These are phyloP conservation scores for Pelodiscus sinensis DNA, from an alignment of 2,113 vertebrate genomes.

Conservation along the genomic window DNA sequence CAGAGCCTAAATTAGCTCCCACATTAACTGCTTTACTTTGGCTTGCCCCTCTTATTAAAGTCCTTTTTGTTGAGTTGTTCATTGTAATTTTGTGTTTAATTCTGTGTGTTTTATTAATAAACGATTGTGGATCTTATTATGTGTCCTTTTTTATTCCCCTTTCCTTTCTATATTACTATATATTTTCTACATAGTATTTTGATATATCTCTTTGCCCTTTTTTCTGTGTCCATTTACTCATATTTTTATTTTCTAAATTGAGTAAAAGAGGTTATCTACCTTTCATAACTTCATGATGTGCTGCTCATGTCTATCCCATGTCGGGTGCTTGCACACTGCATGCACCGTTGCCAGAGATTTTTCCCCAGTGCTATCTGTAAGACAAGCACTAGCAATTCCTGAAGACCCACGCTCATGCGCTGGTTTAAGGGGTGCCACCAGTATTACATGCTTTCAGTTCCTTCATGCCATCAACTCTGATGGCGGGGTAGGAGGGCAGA, in stretches of 20 bases:
- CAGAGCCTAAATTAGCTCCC: constrained; percentile 20
- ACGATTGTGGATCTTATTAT: not conserved
- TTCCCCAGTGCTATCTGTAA: too few relatives aligned
- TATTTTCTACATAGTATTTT: not conserved
- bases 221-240: constrained; percentile 13
- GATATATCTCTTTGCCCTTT: not conserved
- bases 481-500: too few relatives aligned
- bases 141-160: not conserved
- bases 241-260: not conserved
- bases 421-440: too few relatives aligned
- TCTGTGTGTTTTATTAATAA: constrained; percentile 9
- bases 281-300: too few relatives aligned
- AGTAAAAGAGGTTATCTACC: not conserved
- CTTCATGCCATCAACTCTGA: too few relatives aligned
- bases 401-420: too few relatives aligned
- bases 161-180: not conserved
- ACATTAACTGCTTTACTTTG: not conserved
- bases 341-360: too few relatives aligned
- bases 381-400: too few relatives aligned
- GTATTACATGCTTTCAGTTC: too few relatives aligned
- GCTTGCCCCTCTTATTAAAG: constrained; percentile 21
- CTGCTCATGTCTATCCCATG: too few relatives aligned
- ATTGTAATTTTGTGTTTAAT: not conserved
- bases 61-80: not conserved
- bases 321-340: too few relatives aligned